phyloP scores from a whole-genome alignment of 2,888 invertebrate species.

The Drosophila antonietae region DNA sequence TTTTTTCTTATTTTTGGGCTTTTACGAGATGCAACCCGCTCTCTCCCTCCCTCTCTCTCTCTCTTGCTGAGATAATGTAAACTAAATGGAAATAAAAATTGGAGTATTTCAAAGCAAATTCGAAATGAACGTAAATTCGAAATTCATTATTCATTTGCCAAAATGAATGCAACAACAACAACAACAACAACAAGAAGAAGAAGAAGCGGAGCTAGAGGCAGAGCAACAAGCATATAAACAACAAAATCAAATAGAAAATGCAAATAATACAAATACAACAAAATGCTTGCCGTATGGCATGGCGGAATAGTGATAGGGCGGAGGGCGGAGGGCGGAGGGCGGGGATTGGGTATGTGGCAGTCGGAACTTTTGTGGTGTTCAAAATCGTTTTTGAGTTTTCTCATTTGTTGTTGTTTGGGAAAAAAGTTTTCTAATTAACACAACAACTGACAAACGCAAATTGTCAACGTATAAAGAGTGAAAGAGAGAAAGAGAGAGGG shows the following conservation, averaged over 20 bases:
- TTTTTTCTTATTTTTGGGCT: background rate
- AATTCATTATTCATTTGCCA: slow-evolving; percentile 78
- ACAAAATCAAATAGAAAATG: slow-evolving; percentile 73
- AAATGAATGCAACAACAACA: slow-evolving; percentile 7
- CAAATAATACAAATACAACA: slow-evolving; percentile 66
- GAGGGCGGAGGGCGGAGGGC: background rate
- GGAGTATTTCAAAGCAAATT: slow-evolving; percentile 45
- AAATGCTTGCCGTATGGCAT: background rate
- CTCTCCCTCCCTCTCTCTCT: background rate
- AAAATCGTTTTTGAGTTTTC: slow-evolving; percentile 77
- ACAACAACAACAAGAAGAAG: slow-evolving; percentile 1
- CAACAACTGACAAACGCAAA: slow-evolving; percentile 80
- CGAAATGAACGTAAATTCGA: slow-evolving; percentile 74
- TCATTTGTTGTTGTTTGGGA: slow-evolving; percentile 70
- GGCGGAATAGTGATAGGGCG: background rate
- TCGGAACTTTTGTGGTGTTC: slow-evolving; percentile 65
- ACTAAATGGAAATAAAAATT: slow-evolving; percentile 22
- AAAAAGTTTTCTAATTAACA: slow-evolving; percentile 80
- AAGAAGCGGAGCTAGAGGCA: background rate
- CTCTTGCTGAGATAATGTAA: slow-evolving; percentile 20
- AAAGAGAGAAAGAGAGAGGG: background rate
- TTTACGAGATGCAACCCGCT: background rate
- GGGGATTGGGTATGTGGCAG: background rate
- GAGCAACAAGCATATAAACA: slow-evolving; percentile 43
- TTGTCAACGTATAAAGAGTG: slow-evolving; percentile 67